Percentiles rank a stretch among this genome's conserved stretches.
phyloP scores from a whole-genome alignment of 1,140 invertebrate species.

The Leptopilina clavipes region DNA sequence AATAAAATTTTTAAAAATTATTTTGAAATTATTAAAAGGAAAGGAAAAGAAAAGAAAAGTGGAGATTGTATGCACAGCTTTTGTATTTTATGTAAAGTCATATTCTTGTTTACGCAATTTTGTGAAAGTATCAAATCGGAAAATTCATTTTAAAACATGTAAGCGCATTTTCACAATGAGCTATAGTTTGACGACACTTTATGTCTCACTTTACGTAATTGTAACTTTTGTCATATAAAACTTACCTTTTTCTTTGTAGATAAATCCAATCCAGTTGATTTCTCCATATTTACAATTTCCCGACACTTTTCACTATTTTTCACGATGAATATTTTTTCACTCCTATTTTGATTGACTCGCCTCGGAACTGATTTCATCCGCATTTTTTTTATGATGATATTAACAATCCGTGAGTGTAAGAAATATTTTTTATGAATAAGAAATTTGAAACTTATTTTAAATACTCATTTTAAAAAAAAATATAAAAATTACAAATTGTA shows the following conservation, averaged over 20 bases:
- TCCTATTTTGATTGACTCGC: constrained; percentile 38
- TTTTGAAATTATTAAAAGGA: not conserved
- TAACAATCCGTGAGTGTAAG: too few species aligned
- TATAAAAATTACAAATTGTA: too few species aligned
- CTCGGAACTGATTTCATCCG: constrained; percentile 63
- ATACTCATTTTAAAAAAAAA: too few species aligned
- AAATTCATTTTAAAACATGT: constrained; percentile 37
- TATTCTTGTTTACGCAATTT: constrained; percentile 35
- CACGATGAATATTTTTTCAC: not conserved
- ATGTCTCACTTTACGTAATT: constrained; percentile 50
- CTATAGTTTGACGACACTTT: constrained; percentile 38
- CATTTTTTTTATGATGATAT: too few species aligned
- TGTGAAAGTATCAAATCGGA: constrained; percentile 38
- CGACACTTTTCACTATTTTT: constrained; percentile 34
- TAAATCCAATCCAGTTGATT: constrained; percentile 22
- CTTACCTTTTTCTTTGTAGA: constrained; percentile 45
- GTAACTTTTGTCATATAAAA: constrained; percentile 30
- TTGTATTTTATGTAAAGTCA: not conserved
- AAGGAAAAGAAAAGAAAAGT: too few species aligned
- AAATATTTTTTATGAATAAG: too few species aligned
- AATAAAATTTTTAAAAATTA: too few species aligned
- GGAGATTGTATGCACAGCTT: too few species aligned
- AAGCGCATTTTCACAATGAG: not conserved
- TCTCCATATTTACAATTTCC: constrained; percentile 16
- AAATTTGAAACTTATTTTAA: too few species aligned